These are phyloP conservation scores for Elegia similella DNA, from an alignment of 2,888 invertebrate genomes.

Conservation along the genomic window DNA sequence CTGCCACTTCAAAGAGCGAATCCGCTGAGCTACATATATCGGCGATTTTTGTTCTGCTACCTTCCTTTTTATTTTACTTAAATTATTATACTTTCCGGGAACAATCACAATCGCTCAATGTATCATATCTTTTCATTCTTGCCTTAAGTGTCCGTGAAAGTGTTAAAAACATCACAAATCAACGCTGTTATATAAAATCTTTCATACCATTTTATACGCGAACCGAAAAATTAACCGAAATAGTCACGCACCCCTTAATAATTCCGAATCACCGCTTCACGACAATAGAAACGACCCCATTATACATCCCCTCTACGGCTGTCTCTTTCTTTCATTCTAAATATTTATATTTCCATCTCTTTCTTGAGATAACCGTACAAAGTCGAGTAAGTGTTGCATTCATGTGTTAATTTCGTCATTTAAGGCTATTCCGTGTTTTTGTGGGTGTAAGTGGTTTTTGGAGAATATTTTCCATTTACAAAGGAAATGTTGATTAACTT, in stretches of 20 bases:
- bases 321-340: constrained; percentile 28
- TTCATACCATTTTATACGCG: not conserved
- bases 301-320: constrained; percentile 33
- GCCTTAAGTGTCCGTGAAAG: too few species aligned
- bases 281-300: constrained; percentile 40
- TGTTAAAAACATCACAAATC: not conserved
- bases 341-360: constrained; percentile 17
- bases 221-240: constrained; percentile 17
- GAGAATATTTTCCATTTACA: not conserved
- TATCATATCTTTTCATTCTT: too few species aligned
- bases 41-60: too few species aligned
- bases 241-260: constrained; percentile 24
- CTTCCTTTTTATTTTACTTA: too few species aligned
- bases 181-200: not conserved
- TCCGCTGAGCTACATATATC: too few species aligned
- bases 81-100: too few species aligned
- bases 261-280: constrained; percentile 41
- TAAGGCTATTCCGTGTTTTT: constrained; percentile 26
- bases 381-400: constrained; percentile 15
- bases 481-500: not conserved
- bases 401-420: constrained; percentile 19
- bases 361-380: constrained; percentile 22
- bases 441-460: constrained; percentile 22
- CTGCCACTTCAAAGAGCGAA: too few species aligned
- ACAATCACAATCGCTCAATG: too few species aligned